Percentiles rank a stretch among this genome's conserved stretches.
Evolutionary conservation across 2,797 vertebrate species (phyloP).

Genomic region (Pelobates cultripes): DNA sequence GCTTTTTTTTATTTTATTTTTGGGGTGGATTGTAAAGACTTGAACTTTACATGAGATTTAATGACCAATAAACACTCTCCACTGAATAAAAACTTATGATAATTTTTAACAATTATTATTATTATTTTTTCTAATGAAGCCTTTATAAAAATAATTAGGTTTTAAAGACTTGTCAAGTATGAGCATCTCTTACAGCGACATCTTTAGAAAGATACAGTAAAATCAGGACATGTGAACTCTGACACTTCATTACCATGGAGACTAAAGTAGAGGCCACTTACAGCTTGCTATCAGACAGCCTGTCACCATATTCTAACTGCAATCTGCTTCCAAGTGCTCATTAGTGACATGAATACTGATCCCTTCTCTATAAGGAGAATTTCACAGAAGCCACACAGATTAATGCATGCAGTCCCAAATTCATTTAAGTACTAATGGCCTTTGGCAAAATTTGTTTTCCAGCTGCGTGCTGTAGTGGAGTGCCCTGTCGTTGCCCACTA

Average conservation of each 20-base stretch:
- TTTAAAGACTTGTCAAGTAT: too few relatives aligned
- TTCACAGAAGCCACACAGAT: not conserved
- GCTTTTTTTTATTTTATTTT: too few relatives aligned
- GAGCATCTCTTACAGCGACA: not conserved
- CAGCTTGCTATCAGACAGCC: not conserved
- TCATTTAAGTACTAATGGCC: not conserved
- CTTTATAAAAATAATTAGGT: too few relatives aligned
- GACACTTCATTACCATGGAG: conserved; percentile 12
- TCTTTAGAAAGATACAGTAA: conserved; percentile 11
- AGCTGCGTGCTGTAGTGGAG: too few relatives aligned
- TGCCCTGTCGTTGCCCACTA: too few relatives aligned
- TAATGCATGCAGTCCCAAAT: not conserved
- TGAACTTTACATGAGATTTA: too few relatives aligned
- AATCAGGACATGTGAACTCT: conserved; percentile 5
- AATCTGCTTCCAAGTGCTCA: not conserved
- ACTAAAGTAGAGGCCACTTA: conserved; percentile 13
- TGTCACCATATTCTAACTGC: not conserved
- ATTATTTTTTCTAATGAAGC: too few relatives aligned
- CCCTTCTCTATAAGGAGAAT: not conserved
- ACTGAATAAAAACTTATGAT: too few relatives aligned
- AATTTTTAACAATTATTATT: too few relatives aligned
- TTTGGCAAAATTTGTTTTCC: too few relatives aligned
- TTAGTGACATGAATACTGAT: conserved; percentile 30
- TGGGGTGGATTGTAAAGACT: too few relatives aligned
- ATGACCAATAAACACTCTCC: too few relatives aligned